Evolutionary conservation across 2,888 invertebrate genomes (phyloP), one percentile per base, ranked within the genome.

Genomic region (Macrosoma leucophasiata): DNA sequence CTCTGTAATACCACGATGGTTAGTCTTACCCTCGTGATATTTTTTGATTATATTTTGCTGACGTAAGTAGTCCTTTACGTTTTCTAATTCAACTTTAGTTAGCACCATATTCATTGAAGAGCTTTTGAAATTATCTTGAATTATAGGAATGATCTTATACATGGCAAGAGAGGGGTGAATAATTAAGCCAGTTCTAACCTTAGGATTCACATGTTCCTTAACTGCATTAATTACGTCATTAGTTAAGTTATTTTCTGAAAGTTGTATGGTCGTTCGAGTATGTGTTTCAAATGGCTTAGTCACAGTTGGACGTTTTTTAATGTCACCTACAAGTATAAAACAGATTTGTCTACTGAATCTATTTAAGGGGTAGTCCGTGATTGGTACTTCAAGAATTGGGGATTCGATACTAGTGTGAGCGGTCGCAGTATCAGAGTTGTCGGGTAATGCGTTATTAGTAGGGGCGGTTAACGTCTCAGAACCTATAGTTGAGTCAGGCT

Each of bases 1-100:
- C 18, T 48, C 43, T 9, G 31, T 46, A 7, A 46, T 52, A 1
- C 49, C 46, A 0, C 46, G 25, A 19, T 49, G 46, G 15, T 50
- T 52, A 0, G 48, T 50, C 32, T 50, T 50, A 1, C 50, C 52
- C 0, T 45, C 46, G 25, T 50, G 50, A 10, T 52, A 52, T 1
- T 38, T 18, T 3, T 22, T 27, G 4, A 52, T 48, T 1, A 49
- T 43, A 12, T 49, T 41, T 7, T 50, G 49, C 9, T 50, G 48
- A 3, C 18, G 15, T 3, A 48, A 15, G 22, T 42, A 46, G 4
- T 44, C 44, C 7, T 30, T 37, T 0, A 49, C 41, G 19, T 53
- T 40, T 20, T 50, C 43, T 22, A 50, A 0, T 27, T 46, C 46
- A 1, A 0, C 18, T 29, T 47, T 51, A 10, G 34, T 8, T 15